Evolutionary conservation across 2,113 vertebrate species (phyloP), one percentile per base, ranked within the genome.

Genomic region (Labrus mixtus): DNA sequence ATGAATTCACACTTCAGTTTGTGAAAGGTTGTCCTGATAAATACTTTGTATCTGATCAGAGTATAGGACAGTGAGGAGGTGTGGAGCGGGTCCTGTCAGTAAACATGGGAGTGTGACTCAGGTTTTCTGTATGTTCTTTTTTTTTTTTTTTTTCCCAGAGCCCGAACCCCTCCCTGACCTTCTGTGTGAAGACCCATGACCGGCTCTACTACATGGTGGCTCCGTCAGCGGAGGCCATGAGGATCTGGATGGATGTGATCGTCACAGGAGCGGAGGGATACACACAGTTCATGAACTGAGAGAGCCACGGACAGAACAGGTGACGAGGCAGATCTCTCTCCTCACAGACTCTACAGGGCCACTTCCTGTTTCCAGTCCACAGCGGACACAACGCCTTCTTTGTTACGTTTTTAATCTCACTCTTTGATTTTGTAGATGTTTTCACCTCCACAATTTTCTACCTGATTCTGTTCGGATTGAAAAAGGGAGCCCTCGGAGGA

Each of bases 231-330:
- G 98, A 99, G 84, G 97, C 98, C 90, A 99, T 99, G 98, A 93
- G 98, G 76, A 99, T 99, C 84, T 99, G 98, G 98, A 99, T 99
- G 98, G 98, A 99, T 0, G 98, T 97, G 73, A 98, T 99, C 0
- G 97, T 99, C 73, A 99, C 98, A 0, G 98, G 98, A 16, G 97
- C 98, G 0, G 98, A 99, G 92, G 98, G 98, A 3, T 99, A 99
- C 90, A 99, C 98, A 0, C 97, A 99, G 92, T 99, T 99, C 92
- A 94, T 97, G 94, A 97, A 93, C 94, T 97, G 85, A 96, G 5
- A 4, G 0, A 15, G 37, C 15, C 16, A 33, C 16, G 3, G 1
- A 41, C 23, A 19, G 29, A 15, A n/a, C 17, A 41, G 36, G 13
- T 54, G 51, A 82, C 12, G 41, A 64, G 46, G 46, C 55, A n/a